These are phyloP conservation scores for Gryllus bimaculatus DNA, from an alignment of 1,140 invertebrate genomes.

Conservation along the genomic window DNA sequence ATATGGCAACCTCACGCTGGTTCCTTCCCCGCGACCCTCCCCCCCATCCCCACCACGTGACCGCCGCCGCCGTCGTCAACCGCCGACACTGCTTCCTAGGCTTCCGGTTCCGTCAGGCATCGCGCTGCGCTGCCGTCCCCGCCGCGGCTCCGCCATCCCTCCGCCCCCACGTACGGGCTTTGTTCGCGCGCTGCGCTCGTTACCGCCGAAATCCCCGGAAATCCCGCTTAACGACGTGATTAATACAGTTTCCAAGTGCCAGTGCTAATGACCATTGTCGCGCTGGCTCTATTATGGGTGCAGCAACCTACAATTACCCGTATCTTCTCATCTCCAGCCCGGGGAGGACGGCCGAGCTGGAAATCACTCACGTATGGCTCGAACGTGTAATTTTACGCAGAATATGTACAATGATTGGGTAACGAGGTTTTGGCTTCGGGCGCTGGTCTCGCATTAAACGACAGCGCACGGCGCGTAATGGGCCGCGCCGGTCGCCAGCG, in stretches of 20 bases:
- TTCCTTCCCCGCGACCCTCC: no score
- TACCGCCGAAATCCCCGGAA: not conserved
- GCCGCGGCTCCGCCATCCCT: no score
- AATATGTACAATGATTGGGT: not conserved
- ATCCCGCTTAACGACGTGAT: not conserved
- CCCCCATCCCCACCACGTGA: no score
- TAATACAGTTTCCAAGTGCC: constrained; percentile 4
- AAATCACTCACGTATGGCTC: constrained; percentile 3
- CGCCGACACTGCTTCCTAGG: no score
- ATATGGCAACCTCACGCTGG: no score
- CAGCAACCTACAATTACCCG: not conserved
- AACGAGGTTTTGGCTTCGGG: not conserved
- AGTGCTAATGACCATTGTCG: constrained; percentile 3
- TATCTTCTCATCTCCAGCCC: not conserved
- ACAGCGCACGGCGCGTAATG: not conserved
- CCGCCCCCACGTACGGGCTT: not conserved
- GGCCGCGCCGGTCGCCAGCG: no score
- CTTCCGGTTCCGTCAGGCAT: no score
- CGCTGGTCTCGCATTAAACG: not conserved
- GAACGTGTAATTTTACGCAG: constrained; percentile 4
- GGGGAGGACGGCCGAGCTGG: not conserved
- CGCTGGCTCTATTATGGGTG: not conserved
- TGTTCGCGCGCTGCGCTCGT: not conserved
- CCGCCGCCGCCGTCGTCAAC: no score
- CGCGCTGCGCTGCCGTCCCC: no score